These are phyloP conservation scores for Zoanthus sociatus DNA, from an alignment of 92 coral and sea anemone genomes.

Conservation along the genomic window DNA sequence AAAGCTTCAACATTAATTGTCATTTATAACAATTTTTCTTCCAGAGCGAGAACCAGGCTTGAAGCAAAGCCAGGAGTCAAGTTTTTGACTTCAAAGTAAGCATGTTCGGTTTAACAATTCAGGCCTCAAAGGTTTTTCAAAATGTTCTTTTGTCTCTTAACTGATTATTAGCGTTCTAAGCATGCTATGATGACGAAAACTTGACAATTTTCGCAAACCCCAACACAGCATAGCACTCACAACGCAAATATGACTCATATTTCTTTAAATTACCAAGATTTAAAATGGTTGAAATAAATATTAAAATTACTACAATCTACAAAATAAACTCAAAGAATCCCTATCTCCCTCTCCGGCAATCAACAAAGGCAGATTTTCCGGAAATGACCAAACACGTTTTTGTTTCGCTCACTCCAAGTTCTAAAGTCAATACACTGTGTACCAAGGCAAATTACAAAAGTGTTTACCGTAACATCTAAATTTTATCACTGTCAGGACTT, in stretches of 20 bases:
- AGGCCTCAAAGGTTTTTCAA: neutral
- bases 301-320: neutral
- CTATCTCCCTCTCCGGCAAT: slow-evolving; percentile 21
- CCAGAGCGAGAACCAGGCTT: neutral
- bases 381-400: slow-evolving; percentile 42
- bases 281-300: slow-evolving; percentile 13
- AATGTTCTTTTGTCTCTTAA: slow-evolving; percentile 1
- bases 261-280: slow-evolving; percentile 8
- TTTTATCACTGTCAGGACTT: slow-evolving; percentile 21
- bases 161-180: slow-evolving; percentile 8
- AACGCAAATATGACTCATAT: neutral
- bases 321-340: neutral
- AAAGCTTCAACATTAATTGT: neutral
- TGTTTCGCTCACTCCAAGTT: neutral
- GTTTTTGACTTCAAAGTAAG: slow-evolving; percentile 28
- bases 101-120: slow-evolving; percentile 40
- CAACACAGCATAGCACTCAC: neutral
- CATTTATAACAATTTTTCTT: neutral
- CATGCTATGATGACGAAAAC: neutral
- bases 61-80: neutral
- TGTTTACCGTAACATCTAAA: slow-evolving; percentile 1
- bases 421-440: neutral
- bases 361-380: slow-evolving; percentile 27
- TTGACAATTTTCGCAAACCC: neutral
- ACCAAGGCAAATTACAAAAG: neutral